Evolutionary conservation across 2,888 invertebrate species (phyloP).

Genomic region (Ennomos fuscantarius): DNA sequence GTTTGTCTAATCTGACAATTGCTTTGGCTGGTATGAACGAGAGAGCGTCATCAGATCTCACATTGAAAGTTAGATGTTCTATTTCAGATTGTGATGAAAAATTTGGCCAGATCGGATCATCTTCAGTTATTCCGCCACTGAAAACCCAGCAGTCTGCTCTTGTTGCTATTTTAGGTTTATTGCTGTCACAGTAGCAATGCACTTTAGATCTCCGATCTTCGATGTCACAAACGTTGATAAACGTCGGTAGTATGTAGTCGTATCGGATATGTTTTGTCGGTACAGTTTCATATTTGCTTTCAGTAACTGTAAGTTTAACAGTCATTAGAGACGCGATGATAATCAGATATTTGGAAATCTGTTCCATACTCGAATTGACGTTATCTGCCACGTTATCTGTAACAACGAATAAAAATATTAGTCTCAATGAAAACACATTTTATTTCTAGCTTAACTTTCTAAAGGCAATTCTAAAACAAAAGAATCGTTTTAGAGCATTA

Average conservation of each 20-base stretch:
- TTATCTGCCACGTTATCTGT: conserved; percentile 35
- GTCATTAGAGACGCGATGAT: conserved; percentile 75
- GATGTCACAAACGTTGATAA: conserved; percentile 78
- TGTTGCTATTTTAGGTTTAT: conserved; percentile 82
- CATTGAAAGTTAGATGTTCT: conserved; percentile 88
- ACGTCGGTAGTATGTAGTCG: conserved; percentile 68
- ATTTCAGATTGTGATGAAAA: conserved; percentile 90
- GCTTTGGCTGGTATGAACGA: conserved; percentile 90
- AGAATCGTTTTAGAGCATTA: conserved; percentile 31
- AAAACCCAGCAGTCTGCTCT: conserved; percentile 92
- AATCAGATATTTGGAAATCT: conserved; percentile 68
- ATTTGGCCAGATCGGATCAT: conserved; percentile 89
- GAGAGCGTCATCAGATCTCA: conserved; percentile 88
- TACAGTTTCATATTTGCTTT: conserved; percentile 71
- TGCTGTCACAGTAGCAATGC: conserved; percentile 80
- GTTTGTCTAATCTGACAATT: conserved; percentile 87
- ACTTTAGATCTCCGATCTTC: conserved; percentile 76
- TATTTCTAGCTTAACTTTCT: conserved; percentile 14
- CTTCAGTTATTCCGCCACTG: conserved; percentile 84
- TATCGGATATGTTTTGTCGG: conserved; percentile 67
- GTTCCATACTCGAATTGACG: conserved; percentile 59
- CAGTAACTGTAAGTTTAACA: conserved; percentile 69
- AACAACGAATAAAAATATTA: conserved; percentile 37
- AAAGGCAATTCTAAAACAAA: conserved; percentile 17
- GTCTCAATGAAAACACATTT: conserved; percentile 15